Percentiles rank a stretch among this genome's conserved stretches.
These are phyloP conservation scores for Anagyrus pseudococci DNA, from an alignment of 2,888 invertebrate species.

Conservation along the genomic window DNA sequence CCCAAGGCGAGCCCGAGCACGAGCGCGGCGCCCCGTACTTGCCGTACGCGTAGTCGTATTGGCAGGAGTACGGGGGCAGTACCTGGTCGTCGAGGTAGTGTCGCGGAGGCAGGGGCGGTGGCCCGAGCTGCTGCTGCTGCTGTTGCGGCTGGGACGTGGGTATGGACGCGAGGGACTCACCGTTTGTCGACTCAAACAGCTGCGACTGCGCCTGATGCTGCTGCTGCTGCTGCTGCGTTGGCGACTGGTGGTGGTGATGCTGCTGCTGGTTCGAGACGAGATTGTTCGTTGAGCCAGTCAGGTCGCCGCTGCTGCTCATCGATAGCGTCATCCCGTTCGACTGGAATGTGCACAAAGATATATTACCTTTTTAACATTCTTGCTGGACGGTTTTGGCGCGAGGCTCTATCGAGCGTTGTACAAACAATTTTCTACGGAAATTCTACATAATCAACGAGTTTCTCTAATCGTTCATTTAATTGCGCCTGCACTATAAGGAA, in stretches of 20 bases:
- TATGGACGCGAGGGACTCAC: conserved; percentile 50
- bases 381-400: too few species aligned
- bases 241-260: conserved; percentile 51
- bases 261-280: conserved; percentile 54
- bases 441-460: too few species aligned
- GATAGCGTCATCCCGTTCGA: conserved; percentile 40
- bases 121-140: conserved; percentile 14
- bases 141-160: too few species aligned
- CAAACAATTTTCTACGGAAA: too few species aligned
- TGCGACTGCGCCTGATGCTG: conserved; percentile 47
- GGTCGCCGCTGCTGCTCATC: conserved; percentile 49
- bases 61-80: conserved; percentile 31
- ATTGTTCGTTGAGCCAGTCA: conserved; percentile 58
- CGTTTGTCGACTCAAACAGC: conserved; percentile 58
- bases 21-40: conserved; percentile 34
- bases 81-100: conserved; percentile 27
- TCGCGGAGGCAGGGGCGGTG: conserved; percentile 12
- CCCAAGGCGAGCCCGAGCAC: conserved; percentile 24
- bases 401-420: too few species aligned
- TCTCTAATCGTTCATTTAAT: too few species aligned
- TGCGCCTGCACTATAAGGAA: too few species aligned
- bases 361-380: too few species aligned
- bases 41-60: conserved; percentile 34
- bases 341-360: too few species aligned
- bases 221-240: conserved; percentile 36